Percentiles rank a stretch among this genome's conserved stretches.
Conservation (phyloP, 2,888 invertebrate species). For the Sarcophaga rosellei region DNA sequence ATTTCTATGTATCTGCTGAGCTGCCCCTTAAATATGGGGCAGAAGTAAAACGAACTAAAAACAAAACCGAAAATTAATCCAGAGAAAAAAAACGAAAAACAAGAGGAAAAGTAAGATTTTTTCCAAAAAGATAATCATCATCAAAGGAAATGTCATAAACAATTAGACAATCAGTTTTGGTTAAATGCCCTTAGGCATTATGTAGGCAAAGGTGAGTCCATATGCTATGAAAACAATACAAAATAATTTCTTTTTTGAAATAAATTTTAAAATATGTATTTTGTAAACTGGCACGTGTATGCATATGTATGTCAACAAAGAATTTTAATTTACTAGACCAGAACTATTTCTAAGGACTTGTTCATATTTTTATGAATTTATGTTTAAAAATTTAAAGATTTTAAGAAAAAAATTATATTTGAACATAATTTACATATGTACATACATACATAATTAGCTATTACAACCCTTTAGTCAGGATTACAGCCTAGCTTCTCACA, state of each 20-base stretch:
- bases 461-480: too few species aligned
- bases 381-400: too few species aligned
- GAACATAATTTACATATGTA: too few species aligned
- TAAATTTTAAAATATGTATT: not conserved
- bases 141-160: slow-evolving; percentile 23
- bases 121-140: not conserved
- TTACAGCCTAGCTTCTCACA: too few species aligned
- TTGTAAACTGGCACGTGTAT: not conserved
- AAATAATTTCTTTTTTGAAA: not conserved
- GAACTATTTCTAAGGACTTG: too few species aligned
- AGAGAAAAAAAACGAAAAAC: too few species aligned
- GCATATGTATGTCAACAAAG: not conserved
- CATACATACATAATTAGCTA: too few species aligned
- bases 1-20: not conserved
- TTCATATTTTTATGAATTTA: too few species aligned
- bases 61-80: not conserved
- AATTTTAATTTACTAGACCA: not conserved
- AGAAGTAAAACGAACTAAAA: not conserved
- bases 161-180: slow-evolving; percentile 10
- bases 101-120: not conserved
- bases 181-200: not conserved
- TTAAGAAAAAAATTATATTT: too few species aligned
- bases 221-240: not conserved
- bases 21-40: not conserved
- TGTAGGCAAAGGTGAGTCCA: too few species aligned